Evolutionary conservation across 2,113 vertebrate species (phyloP).

Genomic region (Scartelaos histophorus): DNA sequence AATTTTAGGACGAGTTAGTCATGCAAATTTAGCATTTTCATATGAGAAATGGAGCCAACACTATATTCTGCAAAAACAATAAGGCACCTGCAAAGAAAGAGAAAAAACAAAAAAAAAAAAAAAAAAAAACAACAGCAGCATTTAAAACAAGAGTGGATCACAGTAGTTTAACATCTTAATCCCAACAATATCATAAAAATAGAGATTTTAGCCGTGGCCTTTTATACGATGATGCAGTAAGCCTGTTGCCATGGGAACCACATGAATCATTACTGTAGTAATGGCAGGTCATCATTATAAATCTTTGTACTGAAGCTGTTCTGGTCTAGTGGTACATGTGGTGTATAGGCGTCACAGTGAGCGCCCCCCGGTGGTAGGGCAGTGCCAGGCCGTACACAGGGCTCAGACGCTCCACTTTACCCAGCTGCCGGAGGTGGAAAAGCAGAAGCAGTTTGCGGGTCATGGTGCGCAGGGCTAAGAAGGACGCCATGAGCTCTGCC

Average conservation of each 20-base stretch:
- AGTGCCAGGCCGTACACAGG: constrained; percentile 44
- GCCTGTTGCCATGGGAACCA: constrained; percentile 5
- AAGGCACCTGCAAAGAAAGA: too few relatives aligned
- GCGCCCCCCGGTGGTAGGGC: constrained; percentile 57
- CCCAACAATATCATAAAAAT: too few relatives aligned
- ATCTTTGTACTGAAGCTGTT: not conserved
- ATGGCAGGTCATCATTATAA: not conserved
- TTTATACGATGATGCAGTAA: not conserved
- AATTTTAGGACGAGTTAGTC: too few relatives aligned
- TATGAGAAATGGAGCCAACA: too few relatives aligned
- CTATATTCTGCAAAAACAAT: too few relatives aligned
- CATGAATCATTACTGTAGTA: not conserved
- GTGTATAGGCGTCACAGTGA: constrained; percentile 50
- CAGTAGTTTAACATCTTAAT: too few relatives aligned
- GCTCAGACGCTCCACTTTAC: constrained; percentile 41
- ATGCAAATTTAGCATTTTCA: too few relatives aligned
- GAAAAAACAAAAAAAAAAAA: too few relatives aligned
- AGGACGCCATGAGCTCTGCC: constrained; percentile 70
- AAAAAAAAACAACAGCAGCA: too few relatives aligned
- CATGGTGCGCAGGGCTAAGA: constrained; percentile 77
- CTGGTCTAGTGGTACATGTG: constrained; percentile 37
- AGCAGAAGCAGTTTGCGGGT: constrained; percentile 76
- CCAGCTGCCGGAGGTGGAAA: constrained; percentile 78
- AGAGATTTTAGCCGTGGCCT: too few relatives aligned
- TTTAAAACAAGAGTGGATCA: too few relatives aligned